phyloP scores from a whole-genome alignment of 2,797 vertebrate species.

The Hypotaenidia philippensis region DNA sequence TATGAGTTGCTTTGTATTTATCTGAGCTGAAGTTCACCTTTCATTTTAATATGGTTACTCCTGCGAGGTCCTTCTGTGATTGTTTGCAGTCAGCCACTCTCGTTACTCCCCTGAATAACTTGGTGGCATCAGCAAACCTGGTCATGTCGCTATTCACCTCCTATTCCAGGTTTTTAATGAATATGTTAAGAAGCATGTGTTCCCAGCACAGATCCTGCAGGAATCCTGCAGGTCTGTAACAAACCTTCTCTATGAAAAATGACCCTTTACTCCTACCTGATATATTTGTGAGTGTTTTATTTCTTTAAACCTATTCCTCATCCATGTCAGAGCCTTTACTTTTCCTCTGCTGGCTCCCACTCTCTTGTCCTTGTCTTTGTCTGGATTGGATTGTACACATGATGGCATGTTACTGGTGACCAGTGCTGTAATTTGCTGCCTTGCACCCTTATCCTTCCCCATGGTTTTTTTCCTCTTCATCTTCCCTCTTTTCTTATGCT shows the following conservation, averaged over 20 bases:
- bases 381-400: neutral
- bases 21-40: neutral
- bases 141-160: slow-evolving; percentile 34
- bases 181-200: slow-evolving; percentile 58
- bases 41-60: neutral
- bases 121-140: slow-evolving; percentile 39
- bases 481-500: neutral
- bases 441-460: neutral
- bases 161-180: slow-evolving; percentile 64
- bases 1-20: neutral
- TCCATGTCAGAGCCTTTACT: neutral
- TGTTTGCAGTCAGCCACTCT: neutral
- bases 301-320: slow-evolving; percentile 26
- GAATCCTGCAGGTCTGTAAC: slow-evolving; percentile 67
- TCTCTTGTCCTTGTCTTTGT: slow-evolving; percentile 14
- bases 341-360: neutral
- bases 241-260: slow-evolving; percentile 41
- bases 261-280: neutral
- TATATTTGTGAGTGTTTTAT: slow-evolving; percentile 11
- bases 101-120: neutral
- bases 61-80: neutral
- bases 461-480: neutral
- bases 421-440: neutral
- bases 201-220: slow-evolving; percentile 64
- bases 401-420: neutral